phyloP scores from a whole-genome alignment of 2,797 vertebrate species.

The Pseudochaenichthys georgianus region DNA sequence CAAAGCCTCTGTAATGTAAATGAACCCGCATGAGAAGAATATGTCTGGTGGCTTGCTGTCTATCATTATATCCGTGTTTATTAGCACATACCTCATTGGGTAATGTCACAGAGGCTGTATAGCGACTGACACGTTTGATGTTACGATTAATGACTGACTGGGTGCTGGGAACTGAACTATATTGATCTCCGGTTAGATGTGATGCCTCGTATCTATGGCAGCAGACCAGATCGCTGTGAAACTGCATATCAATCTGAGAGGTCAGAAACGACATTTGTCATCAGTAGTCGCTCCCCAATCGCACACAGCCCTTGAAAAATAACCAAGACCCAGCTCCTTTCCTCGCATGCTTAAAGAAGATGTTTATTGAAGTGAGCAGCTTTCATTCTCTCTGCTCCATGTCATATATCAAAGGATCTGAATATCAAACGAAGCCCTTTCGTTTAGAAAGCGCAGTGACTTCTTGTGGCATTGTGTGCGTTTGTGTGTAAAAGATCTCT shows the following conservation, averaged over 20 bases:
- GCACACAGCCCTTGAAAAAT: constrained; percentile 50
- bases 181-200: constrained; percentile 77
- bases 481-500: constrained; percentile 4
- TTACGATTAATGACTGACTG: constrained; percentile 77
- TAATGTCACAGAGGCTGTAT: constrained; percentile 59
- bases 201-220: constrained; percentile 64
- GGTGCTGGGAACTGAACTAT: constrained; percentile 63
- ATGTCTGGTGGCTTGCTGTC: constrained; percentile 40
- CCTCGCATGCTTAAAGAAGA: constrained; percentile 28
- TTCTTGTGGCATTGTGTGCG: neutral
- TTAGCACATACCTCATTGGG: constrained; percentile 72
- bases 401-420: constrained; percentile 50
- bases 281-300: constrained; percentile 48
- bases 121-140: constrained; percentile 70
- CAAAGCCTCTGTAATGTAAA: constrained; percentile 59
- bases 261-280: constrained; percentile 75
- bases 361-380: constrained; percentile 50
- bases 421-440: constrained; percentile 44
- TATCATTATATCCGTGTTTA: constrained; percentile 69
- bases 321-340: constrained; percentile 17
- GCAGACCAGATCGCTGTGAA: constrained; percentile 63
- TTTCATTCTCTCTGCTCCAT: constrained; percentile 45
- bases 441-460: constrained; percentile 29
- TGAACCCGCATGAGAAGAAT: constrained; percentile 46
- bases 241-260: constrained; percentile 66